Conservation (phyloP, 2,113 vertebrate species). For the Percina caprodes region DNA sequence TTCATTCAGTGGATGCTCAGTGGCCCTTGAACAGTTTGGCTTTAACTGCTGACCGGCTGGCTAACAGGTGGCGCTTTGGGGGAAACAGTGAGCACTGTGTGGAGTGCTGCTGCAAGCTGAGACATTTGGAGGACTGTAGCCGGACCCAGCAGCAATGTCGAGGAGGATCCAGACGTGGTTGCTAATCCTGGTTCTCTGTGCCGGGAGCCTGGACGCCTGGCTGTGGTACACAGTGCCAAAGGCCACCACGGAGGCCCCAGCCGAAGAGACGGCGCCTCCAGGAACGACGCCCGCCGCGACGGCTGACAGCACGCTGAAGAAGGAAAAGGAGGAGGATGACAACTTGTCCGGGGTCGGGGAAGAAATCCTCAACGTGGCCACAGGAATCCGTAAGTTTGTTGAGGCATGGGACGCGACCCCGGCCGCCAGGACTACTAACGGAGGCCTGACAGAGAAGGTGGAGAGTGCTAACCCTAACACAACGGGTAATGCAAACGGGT, state of each 20-base stretch:
- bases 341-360: constrained; percentile 78
- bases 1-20: constrained; percentile 51
- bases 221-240: neutral
- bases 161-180: constrained; percentile 46
- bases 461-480: constrained; percentile 40
- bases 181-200: constrained; percentile 63
- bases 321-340: constrained; percentile 49
- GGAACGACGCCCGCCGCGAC: neutral
- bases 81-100: constrained; percentile 34
- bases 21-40: constrained; percentile 43
- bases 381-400: constrained; percentile 78
- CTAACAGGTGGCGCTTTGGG: constrained; percentile 40
- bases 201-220: constrained; percentile 66
- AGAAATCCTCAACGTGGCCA: constrained; percentile 77
- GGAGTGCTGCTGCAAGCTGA: neutral
- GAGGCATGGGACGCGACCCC: constrained; percentile 72
- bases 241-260: neutral
- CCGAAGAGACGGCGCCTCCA: neutral
- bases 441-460: constrained; percentile 45
- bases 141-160: constrained; percentile 54
- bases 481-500: constrained; percentile 68
- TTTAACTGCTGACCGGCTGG: constrained; percentile 38
- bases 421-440: constrained; percentile 35
- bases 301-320: neutral
- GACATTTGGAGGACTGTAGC: constrained; percentile 28